Base-by-base conservation (phyloP, 2,797 vertebrate genomes). In the Lepilemur ruficaudatus region DNA sequence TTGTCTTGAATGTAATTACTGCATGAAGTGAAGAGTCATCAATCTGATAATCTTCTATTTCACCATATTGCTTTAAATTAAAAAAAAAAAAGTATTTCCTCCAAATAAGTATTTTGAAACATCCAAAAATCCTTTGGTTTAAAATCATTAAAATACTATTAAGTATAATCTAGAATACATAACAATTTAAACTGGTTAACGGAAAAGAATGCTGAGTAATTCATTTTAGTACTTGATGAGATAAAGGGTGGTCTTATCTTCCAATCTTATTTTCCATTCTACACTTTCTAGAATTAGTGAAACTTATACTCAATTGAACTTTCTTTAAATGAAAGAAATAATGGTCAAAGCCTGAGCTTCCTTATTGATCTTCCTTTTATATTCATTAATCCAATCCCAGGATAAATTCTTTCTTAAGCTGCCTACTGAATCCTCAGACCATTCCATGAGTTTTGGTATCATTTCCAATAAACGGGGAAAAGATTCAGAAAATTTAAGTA, bases 21-120 rank as follows among this genome's bases (percentile, higher is more conserved):
- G 99, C 99, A 96, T 99, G 99, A 95, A 99, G 98, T 97, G 99
- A 99, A 95, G 98, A 98, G 89, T 99, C 99, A 95, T 99, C 99
- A 95, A 99, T 99, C 97, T 99, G 99, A 98, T 99, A 99, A 98
- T 99, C 99, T 98, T 99, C 99, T 96, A 99, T 99, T 98, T 99
- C 99, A 95, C 99, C 99, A 98, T 99, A 99, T 99, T 99, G 99
- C 99, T 99, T 99, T 96, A 98, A 98, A 94, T 95, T 96, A 93
- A 95, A 97, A 97, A 95, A 97, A 95, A 95, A 98, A 97, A 97
- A 93, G 97, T 91, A 95, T 93, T 72, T 97, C 69, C 83, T 96
- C 41, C 67, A 92, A 95, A 97, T 95, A 98, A 98, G 69, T 41
- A 50, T 57, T 97, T 46, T 93, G 48, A 69, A 97, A 89, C 23